Evolutionary conservation across 2,113 vertebrate genomes (phyloP).

Genomic region (Rostratula benghalensis): DNA sequence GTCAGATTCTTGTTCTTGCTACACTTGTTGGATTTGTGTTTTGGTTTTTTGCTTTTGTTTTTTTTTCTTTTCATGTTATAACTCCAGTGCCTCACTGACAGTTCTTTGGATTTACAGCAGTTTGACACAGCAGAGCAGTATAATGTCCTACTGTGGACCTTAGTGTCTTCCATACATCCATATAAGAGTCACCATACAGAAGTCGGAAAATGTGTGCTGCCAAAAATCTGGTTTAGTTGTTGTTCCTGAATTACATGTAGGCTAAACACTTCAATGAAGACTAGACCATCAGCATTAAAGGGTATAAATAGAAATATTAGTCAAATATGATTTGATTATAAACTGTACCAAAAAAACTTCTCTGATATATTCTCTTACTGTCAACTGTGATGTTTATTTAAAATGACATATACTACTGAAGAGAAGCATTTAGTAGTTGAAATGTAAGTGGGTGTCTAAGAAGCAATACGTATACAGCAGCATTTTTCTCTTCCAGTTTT

Average conservation of each 20-base stretch:
- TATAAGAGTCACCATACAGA: not conserved
- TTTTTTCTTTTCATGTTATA: not conserved
- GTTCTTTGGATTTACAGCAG: not conserved
- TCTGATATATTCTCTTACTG: not conserved
- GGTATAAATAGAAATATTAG: not conserved
- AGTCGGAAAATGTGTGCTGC: not conserved
- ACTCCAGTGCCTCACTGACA: not conserved
- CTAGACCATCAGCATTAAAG: not conserved
- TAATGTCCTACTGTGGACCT: not conserved
- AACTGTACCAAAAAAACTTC: not conserved
- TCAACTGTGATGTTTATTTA: not conserved
- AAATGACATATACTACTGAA: not conserved
- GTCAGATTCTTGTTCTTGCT: not conserved
- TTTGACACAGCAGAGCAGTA: not conserved
- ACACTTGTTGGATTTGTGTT: not conserved
- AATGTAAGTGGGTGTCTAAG: conserved; percentile 17
- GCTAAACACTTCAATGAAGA: not conserved
- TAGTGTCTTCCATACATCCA: not conserved
- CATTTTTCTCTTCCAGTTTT: not conserved
- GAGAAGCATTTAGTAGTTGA: not conserved
- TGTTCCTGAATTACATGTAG: not conserved
- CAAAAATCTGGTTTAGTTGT: not conserved
- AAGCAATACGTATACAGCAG: not conserved
- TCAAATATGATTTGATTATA: not conserved
- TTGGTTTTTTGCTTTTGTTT: not conserved